phyloP scores from a whole-genome alignment of 2,797 vertebrate genomes.

The Trichosurus vulpecula region DNA sequence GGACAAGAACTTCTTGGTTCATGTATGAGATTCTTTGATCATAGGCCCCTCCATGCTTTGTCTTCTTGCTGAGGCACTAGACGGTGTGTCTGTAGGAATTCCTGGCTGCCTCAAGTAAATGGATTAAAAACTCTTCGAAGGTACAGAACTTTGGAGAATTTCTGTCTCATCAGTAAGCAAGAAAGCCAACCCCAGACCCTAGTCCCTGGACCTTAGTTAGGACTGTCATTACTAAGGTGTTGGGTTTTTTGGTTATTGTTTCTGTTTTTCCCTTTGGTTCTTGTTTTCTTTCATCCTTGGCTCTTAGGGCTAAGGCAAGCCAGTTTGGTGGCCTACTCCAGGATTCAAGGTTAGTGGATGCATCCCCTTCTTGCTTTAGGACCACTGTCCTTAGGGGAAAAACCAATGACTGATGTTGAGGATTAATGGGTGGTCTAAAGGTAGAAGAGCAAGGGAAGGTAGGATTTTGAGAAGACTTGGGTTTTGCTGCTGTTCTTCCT shows the following conservation, averaged over 20 bases:
- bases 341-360: background rate
- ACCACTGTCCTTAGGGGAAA: background rate
- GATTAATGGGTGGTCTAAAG: rapidly evolving
- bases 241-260: too few relatives aligned
- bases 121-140: background rate
- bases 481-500: background rate
- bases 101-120: background rate
- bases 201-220: too few relatives aligned
- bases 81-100: background rate
- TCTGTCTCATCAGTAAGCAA: background rate
- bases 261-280: background rate
- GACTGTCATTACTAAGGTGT: background rate
- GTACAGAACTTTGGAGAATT: background rate
- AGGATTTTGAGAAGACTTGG: rapidly evolving
- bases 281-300: background rate
- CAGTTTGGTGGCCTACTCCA: rapidly evolving
- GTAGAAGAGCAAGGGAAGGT: background rate
- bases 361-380: rapidly evolving
- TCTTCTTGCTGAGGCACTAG: background rate
- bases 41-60: too few relatives aligned
- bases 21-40: background rate
- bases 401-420: rapidly evolving
- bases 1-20: background rate
- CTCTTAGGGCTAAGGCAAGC: background rate
- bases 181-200: background rate